Base-by-base conservation (phyloP, 2,888 invertebrate genomes). In the Carabus problematicus region DNA sequence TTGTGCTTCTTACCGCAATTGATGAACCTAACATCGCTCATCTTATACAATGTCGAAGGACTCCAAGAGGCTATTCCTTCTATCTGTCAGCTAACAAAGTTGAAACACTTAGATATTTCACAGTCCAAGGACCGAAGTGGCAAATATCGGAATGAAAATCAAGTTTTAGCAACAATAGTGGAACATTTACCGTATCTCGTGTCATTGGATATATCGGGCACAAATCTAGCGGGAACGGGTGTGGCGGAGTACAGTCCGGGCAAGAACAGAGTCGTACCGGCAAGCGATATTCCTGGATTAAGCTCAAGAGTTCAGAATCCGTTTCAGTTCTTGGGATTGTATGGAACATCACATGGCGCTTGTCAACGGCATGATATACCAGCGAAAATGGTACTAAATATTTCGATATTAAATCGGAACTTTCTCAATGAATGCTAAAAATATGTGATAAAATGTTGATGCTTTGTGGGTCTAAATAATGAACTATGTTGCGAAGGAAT, bases 141-240 rank as follows among this genome's bases (percentile, higher is more conserved):
- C 4, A 88, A 86, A 71, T 97, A 91, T 79, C 84, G 86, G 42
- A 87, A 90, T 75, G 93, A 94, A 2, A 93, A 92, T 82, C 85
- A 87, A 72, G 84, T 89, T 40, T 82, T 98, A 47, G 84, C 88
- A 18, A 85, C 86, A 74, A 83, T 98, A 43, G 89, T 97, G 9
- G 85, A 86, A 61, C 88, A 85, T 77, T 84, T 98, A 75, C 91
- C 92, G 0, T 81, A 88, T 61, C 83, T 98, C 70, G 87, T 88
- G 49, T 93, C 93, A 19, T 83, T 98, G 75, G 98, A 98, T 82
- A 95, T 98, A 78, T 96, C 97, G 3, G 97, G 97, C 11, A 98
- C 98, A 14, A 97, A 98, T 84, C 84, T 98, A 72, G 95, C 97
- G 47, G 95, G 97, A 11, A 88, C 89, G 64, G 94, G 94, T 56